These are phyloP conservation scores for Sylvietta virens DNA, from an alignment of 2,113 vertebrate genomes.

Conservation along the genomic window DNA sequence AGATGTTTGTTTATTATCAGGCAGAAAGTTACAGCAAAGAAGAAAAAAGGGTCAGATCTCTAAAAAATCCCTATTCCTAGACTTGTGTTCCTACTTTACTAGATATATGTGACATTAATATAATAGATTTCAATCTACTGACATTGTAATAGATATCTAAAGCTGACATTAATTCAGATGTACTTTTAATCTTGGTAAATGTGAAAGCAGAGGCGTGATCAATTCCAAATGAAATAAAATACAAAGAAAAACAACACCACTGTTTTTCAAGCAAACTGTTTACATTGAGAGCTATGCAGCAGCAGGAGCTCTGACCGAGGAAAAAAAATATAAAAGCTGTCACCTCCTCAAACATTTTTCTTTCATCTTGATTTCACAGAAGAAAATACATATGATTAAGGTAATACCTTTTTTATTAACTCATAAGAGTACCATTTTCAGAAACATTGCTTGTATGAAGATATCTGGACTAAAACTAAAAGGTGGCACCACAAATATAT, in stretches of 20 bases:
- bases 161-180: neutral
- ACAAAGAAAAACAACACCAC: neutral
- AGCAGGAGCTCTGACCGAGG: neutral
- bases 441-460: neutral
- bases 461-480: neutral
- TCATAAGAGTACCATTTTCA: neutral
- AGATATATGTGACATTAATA: neutral
- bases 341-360: neutral
- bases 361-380: constrained; percentile 1
- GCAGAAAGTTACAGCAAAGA: neutral
- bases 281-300: neutral
- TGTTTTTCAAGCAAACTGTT: neutral
- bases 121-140: neutral
- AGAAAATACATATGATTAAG: neutral
- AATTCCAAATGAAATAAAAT: constrained; percentile 3
- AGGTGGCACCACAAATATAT: neutral
- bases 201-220: neutral
- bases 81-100: neutral
- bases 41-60: neutral
- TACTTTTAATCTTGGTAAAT: constrained; percentile 20
- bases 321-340: constrained; percentile 17
- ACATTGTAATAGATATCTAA: neutral
- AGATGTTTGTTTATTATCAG: neutral
- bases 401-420: constrained; percentile 16
- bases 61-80: neutral